phyloP scores from a whole-genome alignment of 2,113 vertebrate genomes.

The Clarias batrachus region DNA sequence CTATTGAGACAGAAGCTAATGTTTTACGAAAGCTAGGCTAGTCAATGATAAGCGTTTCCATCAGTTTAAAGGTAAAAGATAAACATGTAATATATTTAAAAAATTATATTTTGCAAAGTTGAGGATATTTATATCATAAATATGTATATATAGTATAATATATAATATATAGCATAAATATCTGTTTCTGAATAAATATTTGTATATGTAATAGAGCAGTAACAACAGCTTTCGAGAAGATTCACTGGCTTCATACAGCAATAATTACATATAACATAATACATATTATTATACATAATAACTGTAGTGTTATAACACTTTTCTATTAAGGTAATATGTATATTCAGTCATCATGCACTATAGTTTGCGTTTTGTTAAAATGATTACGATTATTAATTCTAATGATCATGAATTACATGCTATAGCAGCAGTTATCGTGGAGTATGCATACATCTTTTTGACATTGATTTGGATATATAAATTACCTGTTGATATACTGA shows the following conservation, averaged over 20 bases:
- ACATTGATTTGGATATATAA: not conserved
- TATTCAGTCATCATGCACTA: not conserved
- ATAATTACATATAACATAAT: too few species aligned
- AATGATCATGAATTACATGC: not conserved
- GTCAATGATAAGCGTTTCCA: not conserved
- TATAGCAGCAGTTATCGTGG: not conserved
- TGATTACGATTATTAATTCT: not conserved
- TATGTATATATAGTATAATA: too few species aligned
- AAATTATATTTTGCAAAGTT: not conserved
- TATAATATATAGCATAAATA: too few species aligned
- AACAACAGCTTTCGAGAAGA: not conserved
- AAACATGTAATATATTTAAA: not conserved
- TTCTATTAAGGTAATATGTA: not conserved
- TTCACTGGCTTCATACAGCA: not conserved
- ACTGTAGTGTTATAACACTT: not conserved
- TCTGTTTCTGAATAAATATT: not conserved
- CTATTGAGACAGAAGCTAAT: not conserved
- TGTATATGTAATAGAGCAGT: not conserved
- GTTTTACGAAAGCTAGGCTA: not conserved
- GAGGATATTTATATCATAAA: not conserved
- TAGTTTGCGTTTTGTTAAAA: not conserved
- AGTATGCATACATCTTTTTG: not conserved
- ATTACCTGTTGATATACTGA: not conserved
- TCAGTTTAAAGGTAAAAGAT: not conserved
- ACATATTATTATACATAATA: too few species aligned